Percentiles rank a stretch among this genome's conserved stretches.
phyloP scores from a whole-genome alignment of 2,797 vertebrate species.

The Cirrhinus mrigala region DNA sequence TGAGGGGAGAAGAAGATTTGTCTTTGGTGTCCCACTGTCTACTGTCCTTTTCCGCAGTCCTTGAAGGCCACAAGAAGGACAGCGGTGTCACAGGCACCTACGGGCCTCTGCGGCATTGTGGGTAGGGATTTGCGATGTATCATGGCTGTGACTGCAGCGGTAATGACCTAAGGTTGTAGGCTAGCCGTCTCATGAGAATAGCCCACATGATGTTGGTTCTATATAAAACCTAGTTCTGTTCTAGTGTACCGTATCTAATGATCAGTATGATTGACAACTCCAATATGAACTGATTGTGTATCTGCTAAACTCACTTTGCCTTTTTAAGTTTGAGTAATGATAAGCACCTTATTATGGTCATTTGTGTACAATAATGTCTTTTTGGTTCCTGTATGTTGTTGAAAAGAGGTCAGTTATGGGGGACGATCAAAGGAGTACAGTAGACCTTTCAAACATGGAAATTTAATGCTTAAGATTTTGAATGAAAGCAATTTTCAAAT shows the following conservation, averaged over 20 bases:
- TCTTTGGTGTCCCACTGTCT: not conserved
- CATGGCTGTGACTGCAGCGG: constrained; percentile 23
- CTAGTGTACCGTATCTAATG: not conserved
- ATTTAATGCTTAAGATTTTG: not conserved
- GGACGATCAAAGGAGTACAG: not conserved
- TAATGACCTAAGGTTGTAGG: constrained; percentile 40
- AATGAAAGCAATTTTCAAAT: not conserved
- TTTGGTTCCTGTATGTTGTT: not conserved
- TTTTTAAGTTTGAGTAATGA: not conserved
- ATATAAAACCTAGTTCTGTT: constrained; percentile 9
- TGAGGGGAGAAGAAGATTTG: constrained; percentile 26
- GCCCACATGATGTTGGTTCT: constrained; percentile 12
- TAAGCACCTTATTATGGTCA: not conserved
- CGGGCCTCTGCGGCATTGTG: constrained; percentile 17
- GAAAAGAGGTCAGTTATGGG: not conserved
- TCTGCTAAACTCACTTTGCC: not conserved
- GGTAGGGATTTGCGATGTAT: constrained; percentile 34
- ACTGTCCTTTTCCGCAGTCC: constrained; percentile 19
- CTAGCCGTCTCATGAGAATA: not conserved
- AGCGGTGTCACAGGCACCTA: constrained; percentile 40
- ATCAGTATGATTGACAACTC: not conserved
- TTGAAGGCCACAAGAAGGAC: constrained; percentile 49
- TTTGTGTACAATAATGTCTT: not conserved
- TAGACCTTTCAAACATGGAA: not conserved
- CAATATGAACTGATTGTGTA: not conserved